These are phyloP conservation scores for Dendropsophus ebraccatus DNA, from an alignment of 2,113 vertebrate species.

Conservation along the genomic window DNA sequence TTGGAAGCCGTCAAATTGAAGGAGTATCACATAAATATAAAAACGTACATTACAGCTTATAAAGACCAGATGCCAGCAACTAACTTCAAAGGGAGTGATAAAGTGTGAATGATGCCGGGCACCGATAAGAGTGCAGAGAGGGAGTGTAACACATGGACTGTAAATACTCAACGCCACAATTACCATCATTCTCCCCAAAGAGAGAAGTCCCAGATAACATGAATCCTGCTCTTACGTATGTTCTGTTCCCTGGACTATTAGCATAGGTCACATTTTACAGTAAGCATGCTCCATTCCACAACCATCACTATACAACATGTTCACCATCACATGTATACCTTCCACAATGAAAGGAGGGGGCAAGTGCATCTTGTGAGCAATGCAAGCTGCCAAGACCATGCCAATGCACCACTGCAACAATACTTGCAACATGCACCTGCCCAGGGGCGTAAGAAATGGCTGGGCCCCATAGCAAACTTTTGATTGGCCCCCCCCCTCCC, in stretches of 20 bases:
- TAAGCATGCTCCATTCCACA: background rate
- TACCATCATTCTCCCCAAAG: background rate
- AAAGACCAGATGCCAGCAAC: constrained; percentile 17
- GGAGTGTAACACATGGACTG: background rate
- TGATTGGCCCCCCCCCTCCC: no score
- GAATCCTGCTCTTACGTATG: background rate
- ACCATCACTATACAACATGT: background rate
- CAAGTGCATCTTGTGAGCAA: no score
- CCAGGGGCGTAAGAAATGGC: no score
- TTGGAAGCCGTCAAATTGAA: background rate
- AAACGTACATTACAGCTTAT: constrained; percentile 27
- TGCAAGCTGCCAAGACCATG: no score
- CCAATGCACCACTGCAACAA: no score
- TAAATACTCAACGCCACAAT: background rate
- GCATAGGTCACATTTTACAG: background rate
- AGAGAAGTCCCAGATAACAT: background rate
- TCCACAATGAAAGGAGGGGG: no score
- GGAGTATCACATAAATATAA: constrained; percentile 3
- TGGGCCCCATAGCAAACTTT: no score
- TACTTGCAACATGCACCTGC: no score
- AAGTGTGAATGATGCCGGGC: constrained; percentile 7
- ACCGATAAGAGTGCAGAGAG: background rate
- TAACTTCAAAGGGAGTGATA: constrained; percentile 21
- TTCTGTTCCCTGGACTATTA: background rate
- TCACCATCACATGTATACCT: no score